Evolutionary conservation across 2,888 invertebrate species (phyloP).

Genomic region (Pristionchus exspectatus): DNA sequence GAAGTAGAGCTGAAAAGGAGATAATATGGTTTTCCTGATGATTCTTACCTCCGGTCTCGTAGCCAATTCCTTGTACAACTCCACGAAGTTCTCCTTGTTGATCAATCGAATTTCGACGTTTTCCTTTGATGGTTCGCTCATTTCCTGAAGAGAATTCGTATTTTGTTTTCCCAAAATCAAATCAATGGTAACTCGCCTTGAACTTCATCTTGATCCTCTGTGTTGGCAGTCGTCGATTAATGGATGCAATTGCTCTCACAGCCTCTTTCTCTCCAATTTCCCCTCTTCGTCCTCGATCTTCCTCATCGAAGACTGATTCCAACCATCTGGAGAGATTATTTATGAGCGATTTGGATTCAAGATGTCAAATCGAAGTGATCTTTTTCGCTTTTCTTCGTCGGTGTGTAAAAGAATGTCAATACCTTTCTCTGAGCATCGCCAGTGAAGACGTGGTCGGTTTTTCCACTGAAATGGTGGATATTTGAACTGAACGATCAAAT

Average conservation of each 20-base stretch:
- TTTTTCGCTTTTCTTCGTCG: too few relatives aligned
- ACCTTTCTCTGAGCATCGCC: slow-evolving; percentile 75
- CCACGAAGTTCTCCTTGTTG: slow-evolving; percentile 82
- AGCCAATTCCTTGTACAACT: slow-evolving; percentile 83
- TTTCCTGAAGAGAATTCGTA: too few relatives aligned
- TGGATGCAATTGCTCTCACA: slow-evolving; percentile 71
- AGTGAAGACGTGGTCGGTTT: slow-evolving; percentile 67
- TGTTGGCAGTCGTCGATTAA: slow-evolving; percentile 81
- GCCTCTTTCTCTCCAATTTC: slow-evolving; percentile 73
- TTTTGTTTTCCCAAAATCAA: too few relatives aligned
- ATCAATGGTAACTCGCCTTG: slow-evolving; percentile 79
- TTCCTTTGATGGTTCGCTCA: slow-evolving; percentile 49
- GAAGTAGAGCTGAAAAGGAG: slow-evolving; percentile 80
- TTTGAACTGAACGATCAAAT: neutral
- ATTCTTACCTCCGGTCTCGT: slow-evolving; percentile 82
- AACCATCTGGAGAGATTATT: slow-evolving; percentile 80
- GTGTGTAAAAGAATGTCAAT: neutral
- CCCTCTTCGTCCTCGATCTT: slow-evolving; percentile 79
- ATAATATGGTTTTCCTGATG: neutral
- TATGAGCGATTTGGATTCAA: neutral
- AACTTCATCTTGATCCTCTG: slow-evolving; percentile 82
- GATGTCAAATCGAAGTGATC: too few relatives aligned
- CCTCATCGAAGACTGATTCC: slow-evolving; percentile 74
- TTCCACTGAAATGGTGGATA: slow-evolving; percentile 61
- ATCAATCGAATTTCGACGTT: slow-evolving; percentile 69